Conservation (phyloP, 2,888 invertebrate genomes). For the Electrophaes corylata region DNA sequence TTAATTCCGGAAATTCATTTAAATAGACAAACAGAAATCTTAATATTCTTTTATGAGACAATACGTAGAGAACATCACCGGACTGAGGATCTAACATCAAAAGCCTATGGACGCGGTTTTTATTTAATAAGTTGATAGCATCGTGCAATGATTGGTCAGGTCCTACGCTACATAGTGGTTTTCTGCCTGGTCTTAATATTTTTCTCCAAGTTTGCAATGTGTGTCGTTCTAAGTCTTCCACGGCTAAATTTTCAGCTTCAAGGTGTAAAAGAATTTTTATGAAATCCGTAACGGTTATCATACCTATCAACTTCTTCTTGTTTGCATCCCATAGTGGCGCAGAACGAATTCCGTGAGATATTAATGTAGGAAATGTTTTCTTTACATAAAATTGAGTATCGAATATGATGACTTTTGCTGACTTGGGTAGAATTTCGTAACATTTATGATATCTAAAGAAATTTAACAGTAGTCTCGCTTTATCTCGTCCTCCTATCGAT, state of each 20-base stretch:
- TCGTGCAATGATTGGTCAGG: constrained; percentile 79
- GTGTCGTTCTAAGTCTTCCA: constrained; percentile 76
- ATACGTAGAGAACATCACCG: constrained; percentile 76
- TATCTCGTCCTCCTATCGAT: constrained; percentile 78
- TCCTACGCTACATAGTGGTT: constrained; percentile 69
- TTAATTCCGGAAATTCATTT: constrained; percentile 79
- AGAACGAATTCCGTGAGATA: constrained; percentile 78
- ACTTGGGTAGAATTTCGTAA: constrained; percentile 79
- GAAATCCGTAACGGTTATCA: constrained; percentile 81
- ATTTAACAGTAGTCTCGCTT: constrained; percentile 75
- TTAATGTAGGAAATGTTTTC: constrained; percentile 78
- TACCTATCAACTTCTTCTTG: constrained; percentile 75
- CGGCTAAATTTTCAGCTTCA: constrained; percentile 70
- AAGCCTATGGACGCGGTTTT: constrained; percentile 75
- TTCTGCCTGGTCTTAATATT: constrained; percentile 69
- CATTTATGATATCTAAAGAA: constrained; percentile 82
- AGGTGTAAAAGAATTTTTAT: constrained; percentile 74
- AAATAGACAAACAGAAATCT: constrained; percentile 78
- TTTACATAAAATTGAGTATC: constrained; percentile 78
- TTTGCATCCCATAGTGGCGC: constrained; percentile 78
- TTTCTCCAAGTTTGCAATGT: constrained; percentile 77
- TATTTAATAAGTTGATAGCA: constrained; percentile 74
- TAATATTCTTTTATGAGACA: constrained; percentile 78
- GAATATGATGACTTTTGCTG: constrained; percentile 80
- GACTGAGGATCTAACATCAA: constrained; percentile 71